phyloP scores from a whole-genome alignment of 2,797 vertebrate genomes.

The Chelidonichthys spinosus region DNA sequence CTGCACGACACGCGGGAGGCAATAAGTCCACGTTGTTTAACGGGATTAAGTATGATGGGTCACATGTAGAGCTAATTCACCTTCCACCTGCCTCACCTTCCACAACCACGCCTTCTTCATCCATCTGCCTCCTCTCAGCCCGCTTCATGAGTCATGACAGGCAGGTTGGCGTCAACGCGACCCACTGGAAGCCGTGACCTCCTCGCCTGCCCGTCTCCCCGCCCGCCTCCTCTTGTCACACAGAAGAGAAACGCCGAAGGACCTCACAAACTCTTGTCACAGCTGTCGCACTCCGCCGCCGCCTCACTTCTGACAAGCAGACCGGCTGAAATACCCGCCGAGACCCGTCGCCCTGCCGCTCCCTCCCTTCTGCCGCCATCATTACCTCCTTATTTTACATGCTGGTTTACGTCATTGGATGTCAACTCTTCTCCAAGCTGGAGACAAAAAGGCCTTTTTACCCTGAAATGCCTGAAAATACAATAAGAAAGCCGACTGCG shows the following conservation, averaged over 20 bases:
- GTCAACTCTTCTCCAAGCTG: constrained; percentile 19
- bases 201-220: constrained; percentile 57
- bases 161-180: constrained; percentile 57
- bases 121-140: constrained; percentile 12
- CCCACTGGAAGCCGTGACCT: constrained; percentile 60
- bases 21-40: constrained; percentile 23
- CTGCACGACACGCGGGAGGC: background rate
- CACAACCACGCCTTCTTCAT: background rate
- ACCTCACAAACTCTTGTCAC: constrained; percentile 77
- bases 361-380: constrained; percentile 22
- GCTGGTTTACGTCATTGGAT: constrained; percentile 51
- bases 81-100: constrained; percentile 55
- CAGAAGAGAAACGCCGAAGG: constrained; percentile 57
- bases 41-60: background rate
- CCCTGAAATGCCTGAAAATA: constrained; percentile 34
- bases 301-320: constrained; percentile 64
- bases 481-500: constrained; percentile 46
- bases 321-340: constrained; percentile 58
- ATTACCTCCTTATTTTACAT: constrained; percentile 59
- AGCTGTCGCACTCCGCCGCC: constrained; percentile 69
- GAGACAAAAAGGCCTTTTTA: constrained; percentile 19
- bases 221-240: constrained; percentile 69
- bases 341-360: constrained; percentile 47
- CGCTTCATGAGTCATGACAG: constrained; percentile 72
- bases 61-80: constrained; percentile 48